Evolutionary conservation across 1,140 invertebrate genomes (phyloP), one percentile per base, ranked within the genome.

Genomic region (Bombus cullumanus): DNA sequence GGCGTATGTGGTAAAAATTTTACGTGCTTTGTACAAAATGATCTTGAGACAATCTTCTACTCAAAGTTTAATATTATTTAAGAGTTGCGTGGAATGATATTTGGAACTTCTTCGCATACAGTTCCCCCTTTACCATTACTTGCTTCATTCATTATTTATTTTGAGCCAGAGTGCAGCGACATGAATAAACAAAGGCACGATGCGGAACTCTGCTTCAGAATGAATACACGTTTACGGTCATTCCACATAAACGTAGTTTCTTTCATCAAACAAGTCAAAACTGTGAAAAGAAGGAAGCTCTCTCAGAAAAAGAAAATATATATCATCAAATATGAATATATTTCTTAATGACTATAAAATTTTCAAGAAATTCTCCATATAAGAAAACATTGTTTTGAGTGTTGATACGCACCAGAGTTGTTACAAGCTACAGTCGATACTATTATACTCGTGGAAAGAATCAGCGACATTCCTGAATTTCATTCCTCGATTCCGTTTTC

Each of bases 391-490:
- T 41, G 37, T 39, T 62, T 77, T 3, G 25, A 62, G 28, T 22
- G 3, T 5, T 31, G 25, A 13, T 47, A 47, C 53, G 31, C 22
- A 28, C 8, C 22, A 37, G 25, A 66, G 28, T 9, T 43, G 10
- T 66, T 31, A 2, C 31, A 34, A n/a, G 2, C 18, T 31, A 47
- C 3, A 31, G 4, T 31, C 3, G 31, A 22, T 31, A 39, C 41
- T n/a, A n/a, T 57, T 57, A 18, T 25, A 43, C 37, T 43, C 3
- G 69, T 34, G 10, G 25, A 81, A 85, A 85, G 79, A 85, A 57
- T 64, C 62, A 59, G 83, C 77, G 87, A 80, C 87, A 89, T 89
- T 89, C 84, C 85, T 81, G 88, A 89, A 89, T 87, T 83, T 89
- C 80, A 72, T 85, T 89, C 71, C 68, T 77, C 75, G 78, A 83